Conservation (phyloP, 2,888 invertebrate species). For the Drosophila rubida region DNA sequence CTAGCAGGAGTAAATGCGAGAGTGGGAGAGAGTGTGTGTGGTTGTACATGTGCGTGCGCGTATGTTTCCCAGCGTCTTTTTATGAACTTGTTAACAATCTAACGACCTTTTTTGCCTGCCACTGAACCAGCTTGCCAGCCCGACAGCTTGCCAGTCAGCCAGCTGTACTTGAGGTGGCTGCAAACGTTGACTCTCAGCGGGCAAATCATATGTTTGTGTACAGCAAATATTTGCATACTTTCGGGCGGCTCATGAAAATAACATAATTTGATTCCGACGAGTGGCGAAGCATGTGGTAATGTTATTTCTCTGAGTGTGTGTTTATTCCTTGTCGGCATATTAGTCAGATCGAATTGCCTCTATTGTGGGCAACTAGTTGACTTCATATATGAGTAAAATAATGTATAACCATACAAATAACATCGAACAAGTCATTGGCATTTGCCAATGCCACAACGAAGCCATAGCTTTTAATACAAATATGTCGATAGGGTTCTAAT, state of each 20-base stretch:
- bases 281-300: constrained; percentile 45
- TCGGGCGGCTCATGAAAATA: constrained; percentile 68
- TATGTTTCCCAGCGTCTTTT: constrained; percentile 63
- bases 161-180: constrained; percentile 31
- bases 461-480: neutral
- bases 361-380: neutral
- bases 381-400: neutral
- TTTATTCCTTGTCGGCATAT: neutral
- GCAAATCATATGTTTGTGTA: constrained; percentile 69
- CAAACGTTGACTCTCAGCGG: constrained; percentile 41
- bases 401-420: neutral
- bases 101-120: constrained; percentile 67
- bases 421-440: no score
- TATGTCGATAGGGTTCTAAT: neutral
- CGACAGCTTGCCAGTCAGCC: constrained; percentile 10
- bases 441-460: no score
- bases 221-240: constrained; percentile 76
- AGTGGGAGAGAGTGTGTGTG: neutral
- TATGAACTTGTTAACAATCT: constrained; percentile 80
- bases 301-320: constrained; percentile 44
- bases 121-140: constrained; percentile 11
- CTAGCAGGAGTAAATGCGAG: constrained; percentile 7
- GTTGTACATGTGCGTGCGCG: constrained; percentile 14
- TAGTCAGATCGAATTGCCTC: neutral
- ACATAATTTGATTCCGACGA: constrained; percentile 71